Evolutionary conservation across 2,113 vertebrate species (phyloP), one percentile per base, ranked within the genome.

Genomic region (Hippopotamus amphibius): DNA sequence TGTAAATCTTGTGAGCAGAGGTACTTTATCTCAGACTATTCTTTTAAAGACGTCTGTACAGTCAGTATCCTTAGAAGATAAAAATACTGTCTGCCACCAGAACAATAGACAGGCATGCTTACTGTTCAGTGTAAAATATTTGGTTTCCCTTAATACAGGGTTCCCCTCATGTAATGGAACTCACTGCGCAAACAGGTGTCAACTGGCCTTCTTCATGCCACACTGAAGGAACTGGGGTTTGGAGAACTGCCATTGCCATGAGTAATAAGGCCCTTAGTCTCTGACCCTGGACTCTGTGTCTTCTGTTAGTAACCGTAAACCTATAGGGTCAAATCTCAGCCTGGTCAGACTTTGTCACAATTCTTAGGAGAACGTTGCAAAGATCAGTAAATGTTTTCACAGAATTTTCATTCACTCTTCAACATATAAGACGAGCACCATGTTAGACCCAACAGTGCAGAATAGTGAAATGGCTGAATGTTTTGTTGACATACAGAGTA

Each of bases 381-480:
- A 91, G 55, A 90, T 82, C 26, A 88, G 30, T 19, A 82, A 88
- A 88, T 61, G 2, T 72, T 88, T 97, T 85, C 33, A 87, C 69
- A 59, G 2, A 76, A 30, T 53, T 76, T 37, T 63, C 41, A 55
- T 28, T 80, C 10, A 71, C 24, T 81, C 33, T 22, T 92, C 48
- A 76, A 80, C 12, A 30, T 87, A 46, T 3, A 79, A 77, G 71
- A 4, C n/a, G 82, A 72, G 33, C 0, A 80, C 13, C 22, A 59
- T 24, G 33, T 2, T 37, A 81, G 12, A 90, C 26, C 2, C 43
- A 81, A 48, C 6, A 53, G 69, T 55, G 33, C 50, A 69, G 26
- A 94, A 71, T 5, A 63, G 2, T 55, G 37, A 7, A 71, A 77
- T 11, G 19, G 28, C 11, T 63, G 59, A 43, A 43, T 85, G 66